Evolutionary conservation across 2,113 vertebrate genomes (phyloP), one percentile per base, ranked within the genome.

Genomic region (Ammodytes dubius): DNA sequence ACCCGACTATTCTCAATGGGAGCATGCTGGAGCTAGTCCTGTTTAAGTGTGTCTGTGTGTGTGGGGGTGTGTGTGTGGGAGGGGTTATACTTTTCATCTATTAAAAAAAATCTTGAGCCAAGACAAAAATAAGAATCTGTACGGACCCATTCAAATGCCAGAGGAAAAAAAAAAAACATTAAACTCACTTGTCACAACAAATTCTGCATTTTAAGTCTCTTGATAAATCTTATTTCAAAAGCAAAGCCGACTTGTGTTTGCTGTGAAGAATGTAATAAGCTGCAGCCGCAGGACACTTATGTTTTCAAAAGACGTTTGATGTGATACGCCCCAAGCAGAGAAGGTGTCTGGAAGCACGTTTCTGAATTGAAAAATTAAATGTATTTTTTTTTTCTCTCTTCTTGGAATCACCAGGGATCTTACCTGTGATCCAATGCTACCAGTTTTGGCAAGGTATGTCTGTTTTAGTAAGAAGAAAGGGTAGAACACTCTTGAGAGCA

Each of bases 21-120:
- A 93, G 88, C 92, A 84, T 90, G 94, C 89, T 86, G 86, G 79
- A 87, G 89, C 93, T 85, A 78, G 93, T 84, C 76, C 68, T 67
- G 57, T 85, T 74, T 70, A 82, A 84, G 86, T 74, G 87, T 74
- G 67, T 77, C 74, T 61, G 77, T 63, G 52, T 77, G 58, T 78
- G 49, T 40, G 65, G 40, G 47, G 15, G 45, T 47, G 61, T 12
- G 59, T 42, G 54, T 63, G 54, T 72, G 66, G 61, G 79, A 83
- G 79, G 35, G 52, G 37, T 70, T 81, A 74, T 56, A 70, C 49
- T 52, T 54, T 70, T 58, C 61, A 79, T 84, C 79, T 85, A 84
- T 87, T 80, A 76, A 87, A 85, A 27, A 67, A 82, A 68, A 60
- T 83, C 70, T 73, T 77, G 35, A 70, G 65, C 50, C 76, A 65